Percentiles rank a stretch among this genome's conserved stretches.
Evolutionary conservation across 2,888 invertebrate species (phyloP).

Genomic region (Hypolimnas misippus): DNA sequence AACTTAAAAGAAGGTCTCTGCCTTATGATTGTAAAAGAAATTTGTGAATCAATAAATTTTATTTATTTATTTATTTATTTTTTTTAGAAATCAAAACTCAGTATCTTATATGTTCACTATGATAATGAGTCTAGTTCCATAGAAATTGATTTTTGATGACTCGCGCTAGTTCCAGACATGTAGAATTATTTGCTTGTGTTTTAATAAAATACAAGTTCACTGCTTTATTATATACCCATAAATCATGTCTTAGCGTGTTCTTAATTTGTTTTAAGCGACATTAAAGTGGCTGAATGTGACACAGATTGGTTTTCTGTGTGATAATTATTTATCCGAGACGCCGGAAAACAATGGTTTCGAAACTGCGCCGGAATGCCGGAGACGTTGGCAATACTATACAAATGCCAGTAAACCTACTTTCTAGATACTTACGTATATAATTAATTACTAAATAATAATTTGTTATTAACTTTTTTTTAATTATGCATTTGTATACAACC

Average conservation of each 20-base stretch:
- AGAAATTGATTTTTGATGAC: too few species aligned
- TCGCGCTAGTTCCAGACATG: too few species aligned
- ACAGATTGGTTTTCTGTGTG: slow-evolving; percentile 11
- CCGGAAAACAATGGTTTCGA: slow-evolving; percentile 20
- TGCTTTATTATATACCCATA: too few species aligned
- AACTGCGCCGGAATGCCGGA: slow-evolving; percentile 2
- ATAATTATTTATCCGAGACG: slow-evolving; percentile 19
- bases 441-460: background rate
- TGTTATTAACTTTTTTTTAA: background rate
- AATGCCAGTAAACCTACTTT: background rate
- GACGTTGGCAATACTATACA: background rate
- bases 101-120: too few species aligned
- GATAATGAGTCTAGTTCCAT: too few species aligned
- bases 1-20: too few species aligned
- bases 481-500: background rate
- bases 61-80: too few species aligned
- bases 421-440: background rate
- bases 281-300: slow-evolving; percentile 22
- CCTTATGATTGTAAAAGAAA: too few species aligned
- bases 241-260: background rate
- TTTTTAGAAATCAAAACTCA: too few species aligned
- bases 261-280: background rate
- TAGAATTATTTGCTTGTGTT: background rate
- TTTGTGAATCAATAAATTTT: too few species aligned
- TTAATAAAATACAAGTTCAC: too few species aligned